These are phyloP conservation scores for Ophonus ardosiacus DNA, from an alignment of 2,888 invertebrate species.

Conservation along the genomic window DNA sequence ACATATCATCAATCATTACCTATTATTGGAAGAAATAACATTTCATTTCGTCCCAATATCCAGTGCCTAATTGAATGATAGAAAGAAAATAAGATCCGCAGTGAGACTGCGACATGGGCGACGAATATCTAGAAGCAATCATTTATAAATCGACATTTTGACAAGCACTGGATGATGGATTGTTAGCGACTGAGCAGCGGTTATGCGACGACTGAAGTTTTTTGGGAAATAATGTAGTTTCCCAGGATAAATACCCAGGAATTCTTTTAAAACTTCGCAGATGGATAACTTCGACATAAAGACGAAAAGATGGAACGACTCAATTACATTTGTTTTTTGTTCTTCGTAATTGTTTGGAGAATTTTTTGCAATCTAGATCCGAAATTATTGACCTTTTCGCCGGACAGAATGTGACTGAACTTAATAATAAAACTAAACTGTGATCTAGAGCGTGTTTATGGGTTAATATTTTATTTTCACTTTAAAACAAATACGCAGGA, in stretches of 20 bases:
- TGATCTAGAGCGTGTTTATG: too few species aligned
- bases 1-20: conserved; percentile 30
- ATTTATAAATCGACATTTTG: conserved; percentile 55
- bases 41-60: conserved; percentile 32
- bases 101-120: conserved; percentile 18
- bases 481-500: too few species aligned
- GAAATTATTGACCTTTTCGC: too few species aligned
- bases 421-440: too few species aligned
- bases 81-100: conserved; percentile 51
- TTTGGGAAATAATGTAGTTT: conserved; percentile 28
- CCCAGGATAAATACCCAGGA: conserved; percentile 3
- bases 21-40: conserved; percentile 46
- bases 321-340: too few species aligned
- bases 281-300: not conserved
- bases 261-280: conserved; percentile 1
- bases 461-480: too few species aligned
- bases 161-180: conserved; percentile 53
- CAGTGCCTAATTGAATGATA: conserved; percentile 45
- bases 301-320: too few species aligned
- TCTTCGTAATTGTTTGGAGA: too few species aligned
- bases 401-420: too few species aligned
- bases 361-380: too few species aligned
- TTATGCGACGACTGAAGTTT: conserved; percentile 13
- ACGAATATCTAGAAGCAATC: conserved; percentile 53
- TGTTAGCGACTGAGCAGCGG: conserved; percentile 28